Evolutionary conservation across 2,888 invertebrate genomes (phyloP), one percentile per base, ranked within the genome.

Genomic region (Melinaea menophilus): DNA sequence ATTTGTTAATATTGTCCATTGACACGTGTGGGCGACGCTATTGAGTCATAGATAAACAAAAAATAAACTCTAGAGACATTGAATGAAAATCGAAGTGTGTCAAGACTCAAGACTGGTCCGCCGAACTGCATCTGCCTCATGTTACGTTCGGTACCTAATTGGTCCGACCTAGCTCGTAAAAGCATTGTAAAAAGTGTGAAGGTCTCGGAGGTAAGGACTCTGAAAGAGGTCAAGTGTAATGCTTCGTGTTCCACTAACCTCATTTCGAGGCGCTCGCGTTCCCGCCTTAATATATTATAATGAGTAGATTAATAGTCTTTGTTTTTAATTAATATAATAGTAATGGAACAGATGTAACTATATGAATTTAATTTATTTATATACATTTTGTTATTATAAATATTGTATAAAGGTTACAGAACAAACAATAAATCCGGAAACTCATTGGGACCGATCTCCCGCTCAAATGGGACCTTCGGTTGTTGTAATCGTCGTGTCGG

Each of bases 211-310:
- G 89, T 90, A 88, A 90, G 90, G 90, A 90, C 90, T 90, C 82
- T 77, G 79, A 90, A 90, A 90, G 90, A 88, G 90, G 90, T 90
- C 90, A 90, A 90, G 90, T 90, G 90, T 89, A 90, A 86, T 86
- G 84, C 84, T 78, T 85, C 85, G 87, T 81, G 90, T 86, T 89
- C 89, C 81, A 90, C 88, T 90, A 85, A 86, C 90, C 90, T 90
- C 89, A 90, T 90, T 90, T 83, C 76, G 80, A 76, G 78, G 80
- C 79, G 79, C 69, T 70, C 70, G 63, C 76, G 76, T 79, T 77
- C 75, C 78, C 81, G 85, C 83, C 84, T 86, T 86, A 87, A 84
- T 79, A 82, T 84, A 64, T 60, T 55, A 69, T 62, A 66, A 79
- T 80, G 80, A 82, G 83, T 84, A 82, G 54, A 58, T 59, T 56